Base-by-base conservation (phyloP, 2,797 vertebrate species). In the Sebastolobus alascanus region DNA sequence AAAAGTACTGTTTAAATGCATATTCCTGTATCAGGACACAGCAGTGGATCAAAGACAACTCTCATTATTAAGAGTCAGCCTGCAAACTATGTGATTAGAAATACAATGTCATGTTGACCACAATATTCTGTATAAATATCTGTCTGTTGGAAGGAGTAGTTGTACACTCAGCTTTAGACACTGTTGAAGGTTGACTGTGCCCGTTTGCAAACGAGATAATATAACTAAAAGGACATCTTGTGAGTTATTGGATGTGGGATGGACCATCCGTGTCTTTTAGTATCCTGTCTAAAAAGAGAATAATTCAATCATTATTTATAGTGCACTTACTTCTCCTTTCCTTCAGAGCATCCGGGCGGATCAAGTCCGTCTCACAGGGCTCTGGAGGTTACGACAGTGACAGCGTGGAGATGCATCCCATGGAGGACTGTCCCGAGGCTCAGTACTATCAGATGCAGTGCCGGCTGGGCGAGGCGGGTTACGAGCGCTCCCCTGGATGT, bases 341-440 rank as follows among this genome's bases (percentile, higher is more conserved):
- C 67, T 87, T 40, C 94, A 99, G 98, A 72, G 98, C 97, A 52
- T 97, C 98, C 8, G 97, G 97, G 66, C 96, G 97, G 13, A 94
- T 96, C 5, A 99, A 99, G 86, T 98, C 97, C 0, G 94, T 96
- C 60, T 98, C 98, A 0, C 98, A 99, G 93, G 98, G 98, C 83
- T 98, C 98, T 0, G 97, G 97, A 27, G 94, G 97, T 89, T 99
- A 99, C 3, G 98, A 99, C 94, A 99, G 98, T 1, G 98, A 99
- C 95, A 97, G 97, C 0, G 96, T 97, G 0, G 98, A 98, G 94
- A 96, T 97, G 65, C 96, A 97, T 43, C 96, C 96, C 43, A 94
- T 96, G 79, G 98, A 99, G 14, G 97, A 98, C 59, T 93, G 96
- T 4, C 73, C 95, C 0, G 97, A 97, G 0, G 96, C 96, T 1